Percentiles rank a stretch among this genome's conserved stretches.
These are phyloP conservation scores for Nemotelus nigrinus DNA, from an alignment of 2,888 invertebrate species.

Conservation along the genomic window DNA sequence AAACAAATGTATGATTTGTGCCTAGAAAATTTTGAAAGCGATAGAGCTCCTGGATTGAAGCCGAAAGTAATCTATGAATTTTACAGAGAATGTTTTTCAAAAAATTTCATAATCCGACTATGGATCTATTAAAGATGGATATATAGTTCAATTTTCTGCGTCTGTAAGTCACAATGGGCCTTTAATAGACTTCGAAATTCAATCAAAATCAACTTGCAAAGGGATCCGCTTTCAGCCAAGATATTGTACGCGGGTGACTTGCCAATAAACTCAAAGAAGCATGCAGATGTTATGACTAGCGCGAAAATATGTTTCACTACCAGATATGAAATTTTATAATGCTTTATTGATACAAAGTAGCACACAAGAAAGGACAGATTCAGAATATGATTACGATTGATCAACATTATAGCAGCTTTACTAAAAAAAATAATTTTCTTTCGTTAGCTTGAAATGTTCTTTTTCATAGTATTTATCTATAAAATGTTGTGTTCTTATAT, in stretches of 20 bases:
- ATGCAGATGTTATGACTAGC: background rate
- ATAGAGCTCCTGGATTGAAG: too few species aligned
- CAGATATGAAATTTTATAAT: background rate
- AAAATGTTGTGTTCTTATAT: too few species aligned
- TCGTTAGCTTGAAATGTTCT: too few species aligned
- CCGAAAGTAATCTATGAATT: background rate
- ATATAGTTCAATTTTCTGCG: background rate
- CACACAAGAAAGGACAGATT: background rate
- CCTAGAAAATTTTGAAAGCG: too few species aligned
- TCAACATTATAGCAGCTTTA: background rate
- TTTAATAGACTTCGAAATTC: background rate
- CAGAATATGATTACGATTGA: background rate
- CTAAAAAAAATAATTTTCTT: background rate
- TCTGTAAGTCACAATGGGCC: slow-evolving; percentile 7
- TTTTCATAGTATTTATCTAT: too few species aligned
- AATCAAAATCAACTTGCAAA: background rate
- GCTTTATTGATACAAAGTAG: background rate
- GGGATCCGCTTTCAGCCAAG: slow-evolving; percentile 4
- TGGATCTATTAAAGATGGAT: background rate
- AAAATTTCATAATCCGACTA: background rate
- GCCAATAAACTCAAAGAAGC: background rate
- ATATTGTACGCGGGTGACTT: slow-evolving; percentile 9
- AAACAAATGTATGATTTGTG: too few species aligned
- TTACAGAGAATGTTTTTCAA: slow-evolving; percentile 3
- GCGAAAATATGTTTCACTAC: background rate